Conservation (phyloP, 2,113 vertebrate genomes). For the Notarius quadriscutis region DNA sequence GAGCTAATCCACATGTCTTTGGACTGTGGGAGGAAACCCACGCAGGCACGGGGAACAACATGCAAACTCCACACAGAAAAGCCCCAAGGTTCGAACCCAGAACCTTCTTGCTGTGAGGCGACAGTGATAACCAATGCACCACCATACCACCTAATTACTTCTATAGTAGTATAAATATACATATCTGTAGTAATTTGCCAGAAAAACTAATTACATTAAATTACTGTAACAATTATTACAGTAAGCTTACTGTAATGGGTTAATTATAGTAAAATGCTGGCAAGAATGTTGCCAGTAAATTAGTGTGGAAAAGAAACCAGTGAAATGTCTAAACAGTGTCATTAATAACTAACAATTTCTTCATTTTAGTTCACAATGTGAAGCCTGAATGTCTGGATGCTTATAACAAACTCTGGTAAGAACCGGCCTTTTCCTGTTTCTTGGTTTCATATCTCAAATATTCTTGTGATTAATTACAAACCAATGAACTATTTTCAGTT, state of each 20-base stretch:
- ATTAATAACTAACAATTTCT: slow-evolving; percentile 16
- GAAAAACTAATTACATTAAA: neutral
- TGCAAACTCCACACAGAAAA: no score
- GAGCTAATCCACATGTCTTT: no score
- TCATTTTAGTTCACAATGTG: slow-evolving; percentile 95
- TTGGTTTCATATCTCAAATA: neutral
- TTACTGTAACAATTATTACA: neutral
- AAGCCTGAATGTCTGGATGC: slow-evolving; percentile 95
- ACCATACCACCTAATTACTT: no score
- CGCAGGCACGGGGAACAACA: no score
- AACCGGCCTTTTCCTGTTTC: neutral
- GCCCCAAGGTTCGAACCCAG: no score
- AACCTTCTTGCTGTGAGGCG: no score
- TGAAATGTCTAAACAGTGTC: neutral
- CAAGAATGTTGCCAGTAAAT: neutral
- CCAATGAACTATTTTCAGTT: neutral
- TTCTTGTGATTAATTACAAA: neutral
- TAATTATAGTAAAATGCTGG: neutral
- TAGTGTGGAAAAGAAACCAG: neutral
- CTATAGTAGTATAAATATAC: neutral
- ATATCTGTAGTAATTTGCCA: neutral
- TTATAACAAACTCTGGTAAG: slow-evolving; percentile 97
- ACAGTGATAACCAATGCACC: no score
- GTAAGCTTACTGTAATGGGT: neutral
- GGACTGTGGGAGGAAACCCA: no score